Percentiles rank a stretch among this genome's conserved stretches.
Evolutionary conservation across 2,113 vertebrate species (phyloP).

Genomic region (Apaloderma vittatum): DNA sequence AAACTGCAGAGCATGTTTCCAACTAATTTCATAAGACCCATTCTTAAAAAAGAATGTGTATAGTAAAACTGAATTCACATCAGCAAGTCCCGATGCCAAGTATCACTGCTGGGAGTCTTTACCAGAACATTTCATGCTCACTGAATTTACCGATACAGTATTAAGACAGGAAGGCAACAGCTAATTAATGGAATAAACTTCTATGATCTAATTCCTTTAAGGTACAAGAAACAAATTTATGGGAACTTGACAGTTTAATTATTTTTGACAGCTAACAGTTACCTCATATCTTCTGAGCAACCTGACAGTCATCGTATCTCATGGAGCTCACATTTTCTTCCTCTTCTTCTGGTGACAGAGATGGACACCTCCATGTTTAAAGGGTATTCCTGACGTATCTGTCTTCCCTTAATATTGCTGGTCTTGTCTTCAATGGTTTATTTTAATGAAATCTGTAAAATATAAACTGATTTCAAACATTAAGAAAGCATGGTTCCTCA

Average conservation of each 20-base stretch:
- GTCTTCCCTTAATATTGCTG: background rate
- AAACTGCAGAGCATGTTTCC: background rate
- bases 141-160: background rate
- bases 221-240: slow-evolving; percentile 26
- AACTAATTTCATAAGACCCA: background rate
- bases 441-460: background rate
- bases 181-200: background rate
- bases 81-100: background rate
- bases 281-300: background rate
- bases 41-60: background rate
- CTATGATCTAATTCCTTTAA: background rate
- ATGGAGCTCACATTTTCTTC: background rate
- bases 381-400: background rate
- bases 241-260: background rate
- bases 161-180: background rate
- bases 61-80: background rate
- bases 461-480: background rate
- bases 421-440: background rate
- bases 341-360: background rate
- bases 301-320: background rate
- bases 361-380: background rate
- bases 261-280: slow-evolving; percentile 1
- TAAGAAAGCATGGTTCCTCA: background rate
- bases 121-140: background rate
- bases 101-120: background rate